phyloP scores from a whole-genome alignment of 2,797 vertebrate genomes.

The Dicrostonyx torquatus region DNA sequence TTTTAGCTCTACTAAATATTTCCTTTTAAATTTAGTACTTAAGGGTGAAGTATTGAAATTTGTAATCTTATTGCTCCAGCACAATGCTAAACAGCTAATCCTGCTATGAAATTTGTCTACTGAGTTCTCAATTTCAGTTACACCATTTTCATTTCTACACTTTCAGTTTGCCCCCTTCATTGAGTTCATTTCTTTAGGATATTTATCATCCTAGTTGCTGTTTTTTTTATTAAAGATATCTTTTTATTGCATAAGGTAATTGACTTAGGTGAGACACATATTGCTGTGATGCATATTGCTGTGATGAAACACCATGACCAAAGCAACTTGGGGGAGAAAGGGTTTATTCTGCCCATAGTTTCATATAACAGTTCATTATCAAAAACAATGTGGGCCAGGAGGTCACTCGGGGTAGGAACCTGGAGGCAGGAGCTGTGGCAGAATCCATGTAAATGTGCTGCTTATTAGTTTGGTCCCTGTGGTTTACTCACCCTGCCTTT shows the following conservation, averaged over 20 bases:
- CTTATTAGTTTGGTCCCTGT: not conserved
- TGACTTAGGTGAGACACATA: not conserved
- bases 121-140: not conserved
- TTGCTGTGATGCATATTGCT: not conserved
- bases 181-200: slow-evolving; percentile 41
- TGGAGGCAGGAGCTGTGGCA: not conserved
- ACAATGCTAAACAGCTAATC: not conserved
- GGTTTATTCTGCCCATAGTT: not conserved
- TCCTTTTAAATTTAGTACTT: slow-evolving; percentile 59
- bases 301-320: not conserved
- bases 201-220: slow-evolving; percentile 1
- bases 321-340: not conserved
- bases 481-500: not conserved
- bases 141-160: not conserved
- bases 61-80: slow-evolving; percentile 21
- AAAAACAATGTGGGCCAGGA: not conserved
- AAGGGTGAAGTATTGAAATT: slow-evolving; percentile 13
- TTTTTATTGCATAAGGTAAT: not conserved
- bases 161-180: not conserved
- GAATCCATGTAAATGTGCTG: not conserved
- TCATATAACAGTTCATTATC: not conserved
- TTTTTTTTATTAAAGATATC: not conserved
- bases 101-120: not conserved
- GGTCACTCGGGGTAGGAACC: not conserved
- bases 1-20: slow-evolving; percentile 49